phyloP scores from a whole-genome alignment of 2,888 invertebrate species.

The Amblyteles armatorius region DNA sequence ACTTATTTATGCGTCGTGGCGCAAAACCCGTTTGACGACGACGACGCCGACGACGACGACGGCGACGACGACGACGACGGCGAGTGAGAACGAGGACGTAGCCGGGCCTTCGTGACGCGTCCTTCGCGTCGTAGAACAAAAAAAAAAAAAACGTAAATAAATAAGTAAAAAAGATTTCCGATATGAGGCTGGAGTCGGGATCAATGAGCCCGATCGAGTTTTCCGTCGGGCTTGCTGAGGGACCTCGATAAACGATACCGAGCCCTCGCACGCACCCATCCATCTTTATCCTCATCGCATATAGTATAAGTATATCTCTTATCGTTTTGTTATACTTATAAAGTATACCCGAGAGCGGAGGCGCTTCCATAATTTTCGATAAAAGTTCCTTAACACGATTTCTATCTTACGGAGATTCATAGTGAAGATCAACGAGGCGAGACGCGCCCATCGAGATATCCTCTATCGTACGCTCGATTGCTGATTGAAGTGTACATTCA shows the following conservation, averaged over 20 bases:
- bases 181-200: conserved; percentile 63
- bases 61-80: too few relatives aligned
- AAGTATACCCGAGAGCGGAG: conserved; percentile 36
- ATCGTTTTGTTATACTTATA: conserved; percentile 25
- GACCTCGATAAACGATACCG: conserved; percentile 56
- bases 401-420: conserved; percentile 60
- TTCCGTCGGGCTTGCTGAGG: conserved; percentile 7
- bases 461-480: conserved; percentile 54
- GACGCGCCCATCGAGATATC: conserved; percentile 58
- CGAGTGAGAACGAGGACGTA: conserved; percentile 65
- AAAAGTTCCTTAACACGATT: conserved; percentile 62
- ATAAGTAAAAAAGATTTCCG: conserved; percentile 35
- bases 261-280: conserved; percentile 45
- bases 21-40: conserved; percentile 80
- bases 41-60: conserved; percentile 68
- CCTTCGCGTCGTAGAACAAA: conserved; percentile 58
- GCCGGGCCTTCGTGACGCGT: conserved; percentile 68
- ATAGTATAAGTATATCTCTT: background rate
- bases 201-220: conserved; percentile 59
- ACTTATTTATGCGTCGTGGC: conserved; percentile 81
- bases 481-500: conserved; percentile 56
- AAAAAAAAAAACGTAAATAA: conserved; percentile 23
- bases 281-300: conserved; percentile 24
- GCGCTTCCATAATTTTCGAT: conserved; percentile 56
- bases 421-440: conserved; percentile 62